Evolutionary conservation across 2,888 invertebrate genomes (phyloP), one percentile per base, ranked within the genome.

Genomic region (Chesias legatella): DNA sequence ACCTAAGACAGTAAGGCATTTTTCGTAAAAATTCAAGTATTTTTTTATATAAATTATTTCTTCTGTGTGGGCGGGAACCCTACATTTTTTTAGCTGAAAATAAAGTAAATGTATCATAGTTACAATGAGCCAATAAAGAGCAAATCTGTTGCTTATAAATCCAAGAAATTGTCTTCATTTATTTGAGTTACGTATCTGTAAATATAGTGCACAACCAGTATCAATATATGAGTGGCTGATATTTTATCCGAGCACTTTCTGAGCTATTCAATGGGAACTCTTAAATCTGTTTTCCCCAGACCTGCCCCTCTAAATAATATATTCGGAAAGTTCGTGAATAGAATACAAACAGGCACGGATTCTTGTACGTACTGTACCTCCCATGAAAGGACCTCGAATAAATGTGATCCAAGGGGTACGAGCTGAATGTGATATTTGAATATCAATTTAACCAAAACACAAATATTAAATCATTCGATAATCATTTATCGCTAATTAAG

Each of bases 261-360:
- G 62, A 69, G 61, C 58, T 63, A 73, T 79, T 79, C 69, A 78
- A 82, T 73, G 63, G 60, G 66, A 59, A 65, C 71, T 75, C 76
- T 73, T 81, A 82, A 81, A 83, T 81, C 81, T 79, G 76, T 78
- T 79, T 74, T 69, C 64, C 73, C 66, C 67, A 67, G 73, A 78
- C 70, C 64, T 65, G 60, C 66, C 66, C 73, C 67, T 66, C 68
- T 65, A 73, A 78, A 82, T 84, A 84, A 84, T 79, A 77, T 81
- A 85, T 83, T 80, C 82, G 66, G 61, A 73, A 75, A 76, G 76
- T 82, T 79, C 81, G 83, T 79, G 83, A 75, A 80, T 79, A 69
- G 79, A 83, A 84, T 83, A 83, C 76, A 80, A 83, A 84, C 75
- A 79, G 62, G 65, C 62, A 48, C 57, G 73, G 69, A 60, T 66